These are phyloP conservation scores for Antrozous pallidus DNA, from an alignment of 2,797 vertebrate species.

Conservation along the genomic window DNA sequence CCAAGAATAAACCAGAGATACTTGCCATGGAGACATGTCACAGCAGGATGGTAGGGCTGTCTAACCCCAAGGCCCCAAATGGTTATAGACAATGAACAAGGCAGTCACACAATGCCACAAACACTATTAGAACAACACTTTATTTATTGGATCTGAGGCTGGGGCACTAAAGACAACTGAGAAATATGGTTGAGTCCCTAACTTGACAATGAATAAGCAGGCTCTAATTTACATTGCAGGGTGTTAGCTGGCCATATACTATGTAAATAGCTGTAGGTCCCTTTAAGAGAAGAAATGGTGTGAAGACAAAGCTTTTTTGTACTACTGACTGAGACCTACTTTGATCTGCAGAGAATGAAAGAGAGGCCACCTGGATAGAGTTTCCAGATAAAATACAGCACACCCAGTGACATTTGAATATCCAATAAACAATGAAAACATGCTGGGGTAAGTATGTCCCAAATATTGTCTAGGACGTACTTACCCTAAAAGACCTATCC, in stretches of 20 bases:
- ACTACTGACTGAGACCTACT: not conserved
- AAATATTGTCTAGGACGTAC: not conserved
- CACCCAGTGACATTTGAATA: not conserved
- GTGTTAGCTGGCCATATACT: not conserved
- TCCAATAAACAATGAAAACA: not conserved
- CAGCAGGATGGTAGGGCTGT: not conserved
- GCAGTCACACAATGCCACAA: not conserved
- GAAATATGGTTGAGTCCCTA: not conserved
- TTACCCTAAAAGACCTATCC: not conserved
- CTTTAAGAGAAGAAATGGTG: constrained; percentile 11
- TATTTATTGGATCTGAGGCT: not conserved
- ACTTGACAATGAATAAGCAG: constrained; percentile 31
- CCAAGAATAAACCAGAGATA: not conserved
- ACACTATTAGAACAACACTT: not conserved
- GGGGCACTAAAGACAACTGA: not conserved
- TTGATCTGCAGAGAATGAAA: not conserved
- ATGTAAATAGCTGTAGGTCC: not conserved
- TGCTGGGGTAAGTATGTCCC: not conserved
- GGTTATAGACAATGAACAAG: not conserved
- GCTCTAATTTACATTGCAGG: not conserved
- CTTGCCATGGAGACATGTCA: accelerated
- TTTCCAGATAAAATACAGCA: not conserved
- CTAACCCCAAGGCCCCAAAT: accelerated
- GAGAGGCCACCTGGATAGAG: not conserved
- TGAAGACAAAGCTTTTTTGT: constrained; percentile 23